A percentile compares a stretch with the other conserved stretches of the same genome.
These are phyloP conservation scores for Resseliella maxima DNA, from an alignment of 2,888 invertebrate species.

Conservation along the genomic window DNA sequence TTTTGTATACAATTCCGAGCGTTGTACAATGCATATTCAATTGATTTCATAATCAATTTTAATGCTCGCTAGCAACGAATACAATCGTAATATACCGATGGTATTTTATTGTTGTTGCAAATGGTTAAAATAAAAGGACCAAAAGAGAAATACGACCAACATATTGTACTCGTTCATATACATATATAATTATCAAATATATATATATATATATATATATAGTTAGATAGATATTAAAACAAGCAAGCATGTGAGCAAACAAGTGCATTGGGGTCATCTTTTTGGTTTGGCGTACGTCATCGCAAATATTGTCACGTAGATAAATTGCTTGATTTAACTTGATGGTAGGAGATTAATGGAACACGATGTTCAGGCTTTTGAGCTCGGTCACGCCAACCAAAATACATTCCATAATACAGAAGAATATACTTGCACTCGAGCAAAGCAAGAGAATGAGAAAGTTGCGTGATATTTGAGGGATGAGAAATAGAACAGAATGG, in stretches of 20 bases:
- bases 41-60: slow-evolving; percentile 32
- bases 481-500: neutral
- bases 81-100: neutral
- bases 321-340: slow-evolving; percentile 38
- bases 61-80: neutral
- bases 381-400: neutral
- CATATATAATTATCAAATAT: no score
- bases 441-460: neutral
- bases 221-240: slow-evolving; percentile 28
- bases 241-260: neutral
- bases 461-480: neutral
- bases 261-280: neutral
- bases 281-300: slow-evolving; percentile 9
- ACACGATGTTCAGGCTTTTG: neutral
- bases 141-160: slow-evolving; percentile 1
- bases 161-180: neutral
- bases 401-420: neutral
- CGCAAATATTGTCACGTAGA: slow-evolving; percentile 38
- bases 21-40: slow-evolving; percentile 15
- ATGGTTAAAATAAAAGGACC: neutral
- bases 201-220: neutral
- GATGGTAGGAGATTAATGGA: slow-evolving; percentile 27
- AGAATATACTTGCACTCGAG: neutral
- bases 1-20: neutral
- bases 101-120: neutral